Evolutionary conservation across 2,113 vertebrate species (phyloP).

Genomic region (Etheostoma spectabile): DNA sequence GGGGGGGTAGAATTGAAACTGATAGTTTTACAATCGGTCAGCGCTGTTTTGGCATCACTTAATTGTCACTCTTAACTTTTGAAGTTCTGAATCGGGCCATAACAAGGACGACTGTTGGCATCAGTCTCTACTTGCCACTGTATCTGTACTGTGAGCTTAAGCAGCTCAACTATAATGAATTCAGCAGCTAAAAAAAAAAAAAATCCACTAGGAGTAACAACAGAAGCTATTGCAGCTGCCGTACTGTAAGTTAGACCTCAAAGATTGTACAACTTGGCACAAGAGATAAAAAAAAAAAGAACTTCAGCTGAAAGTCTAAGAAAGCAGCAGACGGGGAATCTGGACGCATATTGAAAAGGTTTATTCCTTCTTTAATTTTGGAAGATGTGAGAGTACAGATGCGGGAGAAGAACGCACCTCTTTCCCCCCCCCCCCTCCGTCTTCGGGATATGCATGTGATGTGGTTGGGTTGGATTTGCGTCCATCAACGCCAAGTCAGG

Average conservation of each 20-base stretch:
- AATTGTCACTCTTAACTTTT: constrained; percentile 35
- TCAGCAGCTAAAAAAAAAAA: constrained; percentile 20
- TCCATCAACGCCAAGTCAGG: constrained; percentile 58
- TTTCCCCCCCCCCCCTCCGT: constrained; percentile 2
- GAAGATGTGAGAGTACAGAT: constrained; percentile 26
- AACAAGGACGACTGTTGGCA: constrained; percentile 35
- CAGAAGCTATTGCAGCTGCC: constrained; percentile 34
- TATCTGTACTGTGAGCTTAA: constrained; percentile 54
- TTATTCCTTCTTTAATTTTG: constrained; percentile 54
- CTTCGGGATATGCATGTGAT: constrained; percentile 44
- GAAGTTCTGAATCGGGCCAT: constrained; percentile 7
- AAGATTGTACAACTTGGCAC: constrained; percentile 49
- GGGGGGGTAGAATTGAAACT: not conserved
- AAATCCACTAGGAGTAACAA: constrained; percentile 34
- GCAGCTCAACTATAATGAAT: constrained; percentile 59
- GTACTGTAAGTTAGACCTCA: constrained; percentile 54
- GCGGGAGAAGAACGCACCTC: constrained; percentile 26
- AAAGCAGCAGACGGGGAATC: constrained; percentile 12
- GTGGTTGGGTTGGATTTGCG: constrained; percentile 77
- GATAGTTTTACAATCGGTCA: not conserved
- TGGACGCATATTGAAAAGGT: constrained; percentile 54
- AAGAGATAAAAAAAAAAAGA: constrained; percentile 12
- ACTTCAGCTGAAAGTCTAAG: not conserved
- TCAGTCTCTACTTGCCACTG: constrained; percentile 15
- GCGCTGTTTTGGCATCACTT: constrained; percentile 2